These are phyloP conservation scores for Vesta saturnalis DNA, from an alignment of 2,888 invertebrate genomes.

Conservation along the genomic window DNA sequence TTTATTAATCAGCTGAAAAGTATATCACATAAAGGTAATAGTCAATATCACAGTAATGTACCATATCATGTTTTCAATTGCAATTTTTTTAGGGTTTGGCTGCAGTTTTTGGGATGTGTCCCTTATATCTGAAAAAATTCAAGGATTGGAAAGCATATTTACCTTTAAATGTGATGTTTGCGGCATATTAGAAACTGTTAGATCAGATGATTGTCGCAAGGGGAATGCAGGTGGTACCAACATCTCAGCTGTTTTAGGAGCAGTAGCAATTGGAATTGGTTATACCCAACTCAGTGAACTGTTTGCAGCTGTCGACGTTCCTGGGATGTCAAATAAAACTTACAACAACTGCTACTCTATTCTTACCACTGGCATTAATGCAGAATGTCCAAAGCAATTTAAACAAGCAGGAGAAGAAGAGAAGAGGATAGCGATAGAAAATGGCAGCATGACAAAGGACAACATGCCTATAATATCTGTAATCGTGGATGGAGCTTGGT, in stretches of 20 bases:
- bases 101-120: constrained; percentile 2
- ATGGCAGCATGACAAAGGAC: too few species aligned
- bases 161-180: constrained; percentile 8
- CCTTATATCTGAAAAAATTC: neutral
- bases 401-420: too few species aligned
- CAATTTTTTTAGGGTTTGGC: neutral
- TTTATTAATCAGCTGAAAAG: constrained; percentile 9
- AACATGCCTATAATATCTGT: too few species aligned
- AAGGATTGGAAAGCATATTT: constrained; percentile 2
- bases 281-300: too few species aligned
- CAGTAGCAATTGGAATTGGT: too few species aligned
- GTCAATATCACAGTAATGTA: neutral
- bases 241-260: neutral
- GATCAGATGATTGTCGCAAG: neutral
- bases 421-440: too few species aligned
- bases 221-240: neutral
- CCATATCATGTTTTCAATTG: neutral
- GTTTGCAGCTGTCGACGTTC: too few species aligned
- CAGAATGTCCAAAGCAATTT: too few species aligned
- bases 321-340: too few species aligned
- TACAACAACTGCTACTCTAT: too few species aligned
- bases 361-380: too few species aligned
- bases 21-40: constrained; percentile 2
- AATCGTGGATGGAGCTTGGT: too few species aligned
- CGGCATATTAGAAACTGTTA: neutral